These are phyloP conservation scores for Gallinago undulata DNA, from an alignment of 2,113 vertebrate species.

Conservation along the genomic window DNA sequence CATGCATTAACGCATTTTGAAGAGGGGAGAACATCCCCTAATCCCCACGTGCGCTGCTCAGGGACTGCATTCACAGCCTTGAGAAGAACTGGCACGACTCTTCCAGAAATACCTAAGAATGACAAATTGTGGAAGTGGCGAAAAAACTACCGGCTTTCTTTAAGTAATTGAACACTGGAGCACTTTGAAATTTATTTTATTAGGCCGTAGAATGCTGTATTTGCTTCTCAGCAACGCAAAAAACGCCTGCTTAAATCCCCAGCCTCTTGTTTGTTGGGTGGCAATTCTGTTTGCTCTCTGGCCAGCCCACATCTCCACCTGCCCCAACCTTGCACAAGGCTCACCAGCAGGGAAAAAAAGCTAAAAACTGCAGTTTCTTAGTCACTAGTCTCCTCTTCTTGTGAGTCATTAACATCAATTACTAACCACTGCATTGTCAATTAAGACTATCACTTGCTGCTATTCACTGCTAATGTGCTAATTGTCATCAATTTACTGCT, in stretches of 20 bases:
- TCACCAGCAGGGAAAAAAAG: neutral
- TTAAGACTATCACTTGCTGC: conserved; percentile 44
- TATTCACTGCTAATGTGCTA: conserved; percentile 56
- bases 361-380: conserved; percentile 17
- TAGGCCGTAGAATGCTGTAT: neutral
- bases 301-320: neutral
- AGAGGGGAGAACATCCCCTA: neutral
- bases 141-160: neutral
- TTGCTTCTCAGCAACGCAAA: neutral
- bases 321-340: neutral
- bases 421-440: conserved; percentile 32
- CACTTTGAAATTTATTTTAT: neutral
- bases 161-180: neutral
- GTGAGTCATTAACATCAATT: conserved; percentile 51
- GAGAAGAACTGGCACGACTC: neutral
- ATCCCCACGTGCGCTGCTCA: neutral
- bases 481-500: conserved; percentile 64
- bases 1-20: neutral
- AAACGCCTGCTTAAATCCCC: neutral
- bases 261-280: neutral
- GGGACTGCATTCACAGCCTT: neutral
- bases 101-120: neutral
- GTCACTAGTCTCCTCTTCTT: conserved; percentile 25
- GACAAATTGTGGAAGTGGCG: neutral
- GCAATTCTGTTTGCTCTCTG: neutral